phyloP scores from a whole-genome alignment of 1,140 invertebrate species.

The Drosophila tropicalis region DNA sequence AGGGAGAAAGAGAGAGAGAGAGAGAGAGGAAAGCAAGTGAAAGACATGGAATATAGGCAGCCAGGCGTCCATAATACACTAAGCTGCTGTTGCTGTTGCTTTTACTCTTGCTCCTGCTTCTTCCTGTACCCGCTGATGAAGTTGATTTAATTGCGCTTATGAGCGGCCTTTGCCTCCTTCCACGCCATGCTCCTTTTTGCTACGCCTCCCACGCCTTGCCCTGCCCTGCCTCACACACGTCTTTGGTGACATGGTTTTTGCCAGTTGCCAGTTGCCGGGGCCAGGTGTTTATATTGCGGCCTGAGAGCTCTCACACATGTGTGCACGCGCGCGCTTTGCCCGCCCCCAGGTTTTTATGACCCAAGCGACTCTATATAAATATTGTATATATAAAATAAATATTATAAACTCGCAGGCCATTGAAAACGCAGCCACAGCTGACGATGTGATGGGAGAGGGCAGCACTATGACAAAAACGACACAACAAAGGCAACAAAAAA shows the following conservation, averaged over 20 bases:
- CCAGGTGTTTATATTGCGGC: conserved; percentile 19
- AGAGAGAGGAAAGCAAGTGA: background rate
- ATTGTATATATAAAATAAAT: conserved; percentile 60
- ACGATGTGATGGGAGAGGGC: background rate
- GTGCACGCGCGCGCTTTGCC: conserved; percentile 1
- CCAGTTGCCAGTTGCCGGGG: conserved; percentile 24
- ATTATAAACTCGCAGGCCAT: conserved; percentile 32
- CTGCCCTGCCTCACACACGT: background rate
- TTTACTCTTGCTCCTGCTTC: conserved; percentile 21
- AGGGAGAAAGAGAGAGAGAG: background rate
- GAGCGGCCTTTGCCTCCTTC: conserved; percentile 34
- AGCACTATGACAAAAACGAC: background rate
- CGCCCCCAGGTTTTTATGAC: conserved; percentile 35
- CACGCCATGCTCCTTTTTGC: background rate
- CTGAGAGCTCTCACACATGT: conserved; percentile 22
- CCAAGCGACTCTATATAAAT: conserved; percentile 50
- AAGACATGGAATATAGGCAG: conserved; percentile 27
- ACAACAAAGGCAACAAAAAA: background rate
- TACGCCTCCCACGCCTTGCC: too few species aligned
- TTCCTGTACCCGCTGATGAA: conserved; percentile 40
- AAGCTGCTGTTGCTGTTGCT: conserved; percentile 42
- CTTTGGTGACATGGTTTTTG: conserved; percentile 50
- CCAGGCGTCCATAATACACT: conserved; percentile 58
- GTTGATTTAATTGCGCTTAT: conserved; percentile 66
- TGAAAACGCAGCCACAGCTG: conserved; percentile 19